Conservation (phyloP, 2,888 invertebrate species). For the Scelioninae gen. 2 region DNA sequence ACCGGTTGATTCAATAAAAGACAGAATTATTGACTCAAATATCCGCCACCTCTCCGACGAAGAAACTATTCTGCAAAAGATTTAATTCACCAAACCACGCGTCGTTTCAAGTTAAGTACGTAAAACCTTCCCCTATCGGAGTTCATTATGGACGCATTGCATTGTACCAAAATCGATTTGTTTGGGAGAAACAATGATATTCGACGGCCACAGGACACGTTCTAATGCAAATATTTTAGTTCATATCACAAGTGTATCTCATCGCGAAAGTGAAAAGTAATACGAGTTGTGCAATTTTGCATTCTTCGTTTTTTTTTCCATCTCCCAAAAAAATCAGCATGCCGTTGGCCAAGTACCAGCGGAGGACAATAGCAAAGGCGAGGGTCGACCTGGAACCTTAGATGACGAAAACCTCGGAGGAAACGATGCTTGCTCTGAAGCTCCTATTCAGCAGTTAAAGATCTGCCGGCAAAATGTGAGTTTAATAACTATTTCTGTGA, state of each 20-base stretch:
- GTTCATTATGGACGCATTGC: slow-evolving; percentile 22
- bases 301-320: slow-evolving; percentile 7
- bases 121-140: slow-evolving; percentile 7
- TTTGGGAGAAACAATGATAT: slow-evolving; percentile 21
- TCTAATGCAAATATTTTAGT: neutral
- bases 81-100: neutral
- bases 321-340: too few relatives aligned
- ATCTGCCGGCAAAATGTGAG: slow-evolving; percentile 48
- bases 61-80: slow-evolving; percentile 1
- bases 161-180: slow-evolving; percentile 28
- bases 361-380: too few relatives aligned
- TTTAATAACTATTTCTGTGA: slow-evolving; percentile 19
- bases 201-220: neutral
- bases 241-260: neutral
- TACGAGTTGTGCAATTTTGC: slow-evolving; percentile 2
- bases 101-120: neutral
- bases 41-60: neutral
- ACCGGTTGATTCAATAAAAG: slow-evolving; percentile 16
- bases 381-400: slow-evolving; percentile 15
- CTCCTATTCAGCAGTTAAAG: slow-evolving; percentile 29
- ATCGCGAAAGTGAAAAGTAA: neutral
- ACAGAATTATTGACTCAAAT: neutral
- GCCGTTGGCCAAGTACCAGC: too few relatives aligned
- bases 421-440: slow-evolving; percentile 24
- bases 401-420: neutral